Conservation (phyloP, 1,140 invertebrate species). For the Nasonia giraulti region DNA sequence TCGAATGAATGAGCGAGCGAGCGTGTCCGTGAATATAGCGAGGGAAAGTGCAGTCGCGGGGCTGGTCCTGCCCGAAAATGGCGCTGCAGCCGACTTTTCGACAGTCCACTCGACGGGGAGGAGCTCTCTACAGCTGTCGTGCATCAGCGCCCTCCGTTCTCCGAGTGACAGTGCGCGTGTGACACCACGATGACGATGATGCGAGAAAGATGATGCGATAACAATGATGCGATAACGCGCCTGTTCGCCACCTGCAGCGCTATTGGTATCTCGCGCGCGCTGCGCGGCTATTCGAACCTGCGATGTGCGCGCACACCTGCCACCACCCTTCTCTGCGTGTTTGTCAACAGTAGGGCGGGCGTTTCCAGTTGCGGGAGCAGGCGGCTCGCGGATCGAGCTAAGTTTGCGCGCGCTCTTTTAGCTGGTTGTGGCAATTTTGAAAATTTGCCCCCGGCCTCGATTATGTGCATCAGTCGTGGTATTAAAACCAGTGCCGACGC, state of each 20-base stretch:
- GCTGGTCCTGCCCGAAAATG: conserved; percentile 43
- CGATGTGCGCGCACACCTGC: too few relatives aligned
- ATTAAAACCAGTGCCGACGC: too few relatives aligned
- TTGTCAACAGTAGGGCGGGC: conserved; percentile 23
- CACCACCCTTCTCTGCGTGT: not conserved
- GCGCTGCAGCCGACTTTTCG: conserved; percentile 18
- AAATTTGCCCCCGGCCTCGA: too few relatives aligned
- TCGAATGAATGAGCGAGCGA: not conserved
- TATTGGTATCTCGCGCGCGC: too few relatives aligned
- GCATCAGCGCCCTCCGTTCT: conserved; percentile 19
- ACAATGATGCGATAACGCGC: not conserved
- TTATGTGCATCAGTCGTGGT: too few relatives aligned
- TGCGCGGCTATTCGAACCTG: too few relatives aligned
- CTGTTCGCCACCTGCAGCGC: not conserved
- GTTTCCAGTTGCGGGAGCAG: too few relatives aligned
- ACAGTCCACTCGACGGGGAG: not conserved
- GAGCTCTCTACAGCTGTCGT: not conserved
- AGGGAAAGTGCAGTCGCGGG: not conserved
- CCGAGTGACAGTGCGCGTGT: conserved; percentile 32
- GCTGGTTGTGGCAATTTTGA: not conserved
- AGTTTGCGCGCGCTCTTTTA: not conserved
- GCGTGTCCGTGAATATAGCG: not conserved
- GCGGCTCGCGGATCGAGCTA: too few relatives aligned
- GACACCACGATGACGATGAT: not conserved
- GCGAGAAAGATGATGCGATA: too few relatives aligned